These are phyloP conservation scores for Drosophila helvetica DNA, from an alignment of 2,888 invertebrate genomes.

Conservation along the genomic window DNA sequence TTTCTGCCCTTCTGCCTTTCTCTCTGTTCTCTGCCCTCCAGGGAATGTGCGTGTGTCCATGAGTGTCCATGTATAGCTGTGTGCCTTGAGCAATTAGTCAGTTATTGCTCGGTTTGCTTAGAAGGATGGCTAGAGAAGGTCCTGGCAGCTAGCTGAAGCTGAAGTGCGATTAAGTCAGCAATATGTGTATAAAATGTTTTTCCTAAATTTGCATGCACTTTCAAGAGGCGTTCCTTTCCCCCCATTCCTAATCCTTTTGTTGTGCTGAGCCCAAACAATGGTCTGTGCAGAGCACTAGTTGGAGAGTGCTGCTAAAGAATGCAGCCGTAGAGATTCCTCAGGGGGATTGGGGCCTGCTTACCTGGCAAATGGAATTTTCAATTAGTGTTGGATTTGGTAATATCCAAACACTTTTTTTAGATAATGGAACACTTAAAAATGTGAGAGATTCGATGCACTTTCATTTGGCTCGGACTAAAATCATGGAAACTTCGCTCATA, in stretches of 20 bases:
- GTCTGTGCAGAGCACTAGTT: neutral
- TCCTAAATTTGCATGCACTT: slow-evolving; percentile 29
- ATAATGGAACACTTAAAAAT: neutral
- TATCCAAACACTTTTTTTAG: neutral
- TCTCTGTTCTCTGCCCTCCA: neutral
- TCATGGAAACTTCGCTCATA: too few species aligned
- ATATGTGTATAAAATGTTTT: slow-evolving; percentile 39
- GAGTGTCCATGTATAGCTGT: slow-evolving; percentile 45
- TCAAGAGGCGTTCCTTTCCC: neutral
- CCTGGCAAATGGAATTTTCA: neutral
- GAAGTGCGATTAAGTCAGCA: slow-evolving; percentile 27
- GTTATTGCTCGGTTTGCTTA: slow-evolving; percentile 52
- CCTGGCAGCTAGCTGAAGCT: neutral
- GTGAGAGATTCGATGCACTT: too few species aligned
- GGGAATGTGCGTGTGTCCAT: slow-evolving; percentile 23
- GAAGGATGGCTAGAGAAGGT: neutral
- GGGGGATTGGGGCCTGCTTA: neutral
- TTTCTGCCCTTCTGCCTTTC: neutral
- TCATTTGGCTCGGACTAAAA: too few species aligned
- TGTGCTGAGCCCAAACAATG: slow-evolving; percentile 26
- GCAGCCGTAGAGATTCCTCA: neutral
- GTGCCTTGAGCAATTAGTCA: slow-evolving; percentile 73
- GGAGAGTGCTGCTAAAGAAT: too few species aligned
- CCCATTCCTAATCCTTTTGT: neutral
- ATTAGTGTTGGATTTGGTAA: too few species aligned